A percentile compares a stretch with the other conserved stretches of the same genome.
Evolutionary conservation across 2,113 vertebrate genomes (phyloP).

Genomic region (Paralichthys olivaceus): DNA sequence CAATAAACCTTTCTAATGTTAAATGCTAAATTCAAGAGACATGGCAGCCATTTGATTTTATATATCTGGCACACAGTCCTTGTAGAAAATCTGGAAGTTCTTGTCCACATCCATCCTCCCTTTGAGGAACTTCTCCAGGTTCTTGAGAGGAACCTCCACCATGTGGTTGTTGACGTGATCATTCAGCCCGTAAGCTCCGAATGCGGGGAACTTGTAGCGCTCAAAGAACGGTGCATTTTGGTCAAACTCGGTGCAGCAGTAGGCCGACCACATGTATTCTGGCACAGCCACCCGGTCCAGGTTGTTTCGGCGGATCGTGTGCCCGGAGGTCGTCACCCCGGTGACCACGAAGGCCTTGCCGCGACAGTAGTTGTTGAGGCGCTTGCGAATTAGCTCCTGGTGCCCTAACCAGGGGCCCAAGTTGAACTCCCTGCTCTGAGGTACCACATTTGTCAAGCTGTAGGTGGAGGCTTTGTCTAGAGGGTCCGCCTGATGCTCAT

Average conservation of each 20-base stretch:
- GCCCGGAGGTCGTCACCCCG: constrained; percentile 75
- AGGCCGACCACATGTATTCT: constrained; percentile 78
- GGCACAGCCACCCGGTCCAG: constrained; percentile 73
- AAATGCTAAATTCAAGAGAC: no score
- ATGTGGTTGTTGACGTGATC: constrained; percentile 75
- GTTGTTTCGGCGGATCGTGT: constrained; percentile 77
- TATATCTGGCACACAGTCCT: constrained; percentile 73
- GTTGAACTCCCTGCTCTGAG: constrained; percentile 80
- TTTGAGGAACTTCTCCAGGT: constrained; percentile 79
- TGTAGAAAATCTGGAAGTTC: constrained; percentile 82
- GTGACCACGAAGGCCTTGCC: constrained; percentile 75
- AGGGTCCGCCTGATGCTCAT: constrained; percentile 77
- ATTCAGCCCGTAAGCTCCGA: constrained; percentile 75
- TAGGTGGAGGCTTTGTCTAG: constrained; percentile 80
- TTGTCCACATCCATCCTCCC: constrained; percentile 78
- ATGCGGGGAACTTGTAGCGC: constrained; percentile 80
- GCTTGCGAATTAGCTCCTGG: constrained; percentile 73
- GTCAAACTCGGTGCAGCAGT: constrained; percentile 78
- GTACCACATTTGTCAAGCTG: constrained; percentile 79
- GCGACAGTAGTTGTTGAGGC: constrained; percentile 80
- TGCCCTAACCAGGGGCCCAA: constrained; percentile 80
- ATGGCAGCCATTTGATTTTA: constrained; percentile 25
- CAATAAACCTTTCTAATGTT: background rate
- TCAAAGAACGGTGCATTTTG: constrained; percentile 77
- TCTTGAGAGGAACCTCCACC: constrained; percentile 77